A percentile compares a stretch with the other conserved stretches of the same genome.
Evolutionary conservation across 2,888 invertebrate genomes (phyloP).

Genomic region (Mythimna albipuncta): DNA sequence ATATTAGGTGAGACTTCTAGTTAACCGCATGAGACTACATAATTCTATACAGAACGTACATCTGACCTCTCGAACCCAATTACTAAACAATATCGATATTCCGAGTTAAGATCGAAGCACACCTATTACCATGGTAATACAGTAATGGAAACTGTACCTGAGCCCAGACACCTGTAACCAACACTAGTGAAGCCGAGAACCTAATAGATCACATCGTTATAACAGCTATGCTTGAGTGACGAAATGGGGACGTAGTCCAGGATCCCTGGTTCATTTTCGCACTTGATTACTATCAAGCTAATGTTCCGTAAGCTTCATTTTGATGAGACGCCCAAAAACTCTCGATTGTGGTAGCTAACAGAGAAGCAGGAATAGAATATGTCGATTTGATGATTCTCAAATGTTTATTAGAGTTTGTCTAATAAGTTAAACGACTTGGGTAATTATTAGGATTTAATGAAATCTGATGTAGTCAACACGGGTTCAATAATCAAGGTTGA

Average conservation of each 20-base stretch:
- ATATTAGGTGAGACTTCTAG: background rate
- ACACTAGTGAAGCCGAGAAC: background rate
- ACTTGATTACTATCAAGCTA: too few relatives aligned
- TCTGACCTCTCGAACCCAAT: background rate
- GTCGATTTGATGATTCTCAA: too few relatives aligned
- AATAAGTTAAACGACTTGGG: too few relatives aligned
- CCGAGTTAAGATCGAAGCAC: background rate
- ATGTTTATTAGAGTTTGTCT: too few relatives aligned
- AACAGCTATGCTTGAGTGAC: constrained; percentile 2
- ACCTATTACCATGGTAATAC: background rate
- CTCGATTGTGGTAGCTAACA: too few relatives aligned
- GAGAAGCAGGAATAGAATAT: too few relatives aligned
- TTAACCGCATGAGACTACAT: background rate
- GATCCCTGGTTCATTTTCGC: too few relatives aligned
- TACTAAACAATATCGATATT: background rate
- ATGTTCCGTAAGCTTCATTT: too few relatives aligned
- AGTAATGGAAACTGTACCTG: background rate
- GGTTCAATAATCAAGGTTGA: too few relatives aligned
- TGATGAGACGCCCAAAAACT: too few relatives aligned
- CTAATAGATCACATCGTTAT: background rate
- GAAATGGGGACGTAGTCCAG: constrained; percentile 7
- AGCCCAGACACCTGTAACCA: background rate
- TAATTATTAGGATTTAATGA: too few relatives aligned
- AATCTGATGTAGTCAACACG: too few relatives aligned
- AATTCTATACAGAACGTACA: background rate